Base-by-base conservation (phyloP, 2,888 invertebrate genomes). In the Silvanus unidentatus region DNA sequence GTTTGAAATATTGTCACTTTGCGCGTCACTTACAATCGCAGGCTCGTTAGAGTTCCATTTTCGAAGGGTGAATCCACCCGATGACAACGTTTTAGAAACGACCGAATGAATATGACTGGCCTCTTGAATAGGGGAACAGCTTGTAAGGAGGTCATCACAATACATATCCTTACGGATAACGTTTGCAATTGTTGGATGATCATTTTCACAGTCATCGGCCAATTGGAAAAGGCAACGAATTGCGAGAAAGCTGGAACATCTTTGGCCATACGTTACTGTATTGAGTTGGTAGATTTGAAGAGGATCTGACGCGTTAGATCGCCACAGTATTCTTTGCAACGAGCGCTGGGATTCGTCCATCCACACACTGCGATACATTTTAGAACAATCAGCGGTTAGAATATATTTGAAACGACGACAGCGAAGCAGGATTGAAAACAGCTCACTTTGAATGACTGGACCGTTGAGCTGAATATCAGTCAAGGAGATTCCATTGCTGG, bases 241-340 rank as follows among this genome's bases (percentile, higher is more conserved):
- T 6, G 47, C 47, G 2, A 48, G 16, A 35, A 16, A 47, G 2
- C 37, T 15, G 10, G 40, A 39, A 10, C 29, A 10, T n/a, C 40
- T 34, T 2, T 22, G 32, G 1, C 47, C 47, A 15, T 43, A 47
- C 10, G 36, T 40, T 5, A 40, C 44, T 1, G 44, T 44, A 3
- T 42, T 27, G 2, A 44, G 34, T 10, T 40, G 13, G 14, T 30
- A 47, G 1, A 15, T 27, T 9, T 43, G 3, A 10, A 47, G n/a
- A 2, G 2, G 11, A 4, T 43, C 2, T 10, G 5, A 8, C 4
- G 44, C 13, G 44, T 38, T 27, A n/a, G 9, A 3, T n/a, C 47
- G 39, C 47, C 47, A 47, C 8, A 47, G 32, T 12, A 47, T 47
- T 11, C 37, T 16, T 32, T 47, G 47, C 12, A 41, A 41, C 10